Conservation (phyloP, 2,113 vertebrate genomes). For the Arenaria interpres region DNA sequence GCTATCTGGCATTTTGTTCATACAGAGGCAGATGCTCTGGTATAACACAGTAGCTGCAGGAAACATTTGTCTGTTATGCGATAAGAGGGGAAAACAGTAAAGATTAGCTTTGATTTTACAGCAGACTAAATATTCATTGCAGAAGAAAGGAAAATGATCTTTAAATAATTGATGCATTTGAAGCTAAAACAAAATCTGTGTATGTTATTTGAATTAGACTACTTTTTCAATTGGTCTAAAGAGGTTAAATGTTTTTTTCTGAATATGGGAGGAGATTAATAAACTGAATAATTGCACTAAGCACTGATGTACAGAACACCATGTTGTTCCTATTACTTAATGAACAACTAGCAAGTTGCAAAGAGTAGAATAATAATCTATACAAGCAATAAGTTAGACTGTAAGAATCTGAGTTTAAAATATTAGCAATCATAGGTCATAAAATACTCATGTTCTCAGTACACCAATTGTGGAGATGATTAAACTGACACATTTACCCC, state of each 20-base stretch:
- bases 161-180: neutral
- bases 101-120: constrained; percentile 65
- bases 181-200: neutral
- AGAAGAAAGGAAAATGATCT: neutral
- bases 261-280: neutral
- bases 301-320: neutral
- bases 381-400: neutral
- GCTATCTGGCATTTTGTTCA: constrained; percentile 63
- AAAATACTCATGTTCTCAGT: neutral
- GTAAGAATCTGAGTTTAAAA: neutral
- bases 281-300: neutral
- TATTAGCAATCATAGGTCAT: neutral
- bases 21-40: constrained; percentile 68
- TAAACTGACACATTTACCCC: neutral
- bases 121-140: constrained; percentile 41
- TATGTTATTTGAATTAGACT: neutral
- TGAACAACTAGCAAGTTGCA: neutral
- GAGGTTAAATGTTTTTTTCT: neutral
- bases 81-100: constrained; percentile 48
- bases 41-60: constrained; percentile 69
- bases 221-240: neutral
- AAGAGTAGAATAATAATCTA: neutral
- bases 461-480: neutral
- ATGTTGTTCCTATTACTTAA: neutral
- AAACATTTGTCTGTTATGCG: constrained; percentile 69